These are phyloP conservation scores for Tupaia chinensis DNA, from an alignment of 2,113 vertebrate species.

Conservation along the genomic window DNA sequence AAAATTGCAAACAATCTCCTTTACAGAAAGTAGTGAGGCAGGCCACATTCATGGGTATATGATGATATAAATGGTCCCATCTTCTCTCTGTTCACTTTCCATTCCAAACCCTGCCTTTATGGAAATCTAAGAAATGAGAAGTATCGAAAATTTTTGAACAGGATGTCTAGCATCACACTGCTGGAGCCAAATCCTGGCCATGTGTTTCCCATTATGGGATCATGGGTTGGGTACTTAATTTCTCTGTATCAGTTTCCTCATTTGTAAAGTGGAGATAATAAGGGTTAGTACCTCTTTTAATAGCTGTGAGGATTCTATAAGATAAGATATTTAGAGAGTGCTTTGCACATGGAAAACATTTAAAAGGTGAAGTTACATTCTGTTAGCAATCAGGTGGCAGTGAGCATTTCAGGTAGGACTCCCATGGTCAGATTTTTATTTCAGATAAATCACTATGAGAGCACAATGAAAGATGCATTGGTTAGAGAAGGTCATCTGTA, in stretches of 20 bases:
- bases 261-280: conserved; percentile 42
- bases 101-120: neutral
- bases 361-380: neutral
- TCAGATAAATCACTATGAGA: neutral
- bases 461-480: neutral
- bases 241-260: neutral
- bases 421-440: neutral
- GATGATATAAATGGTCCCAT: neutral
- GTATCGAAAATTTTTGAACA: neutral
- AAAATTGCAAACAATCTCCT: conserved; percentile 31
- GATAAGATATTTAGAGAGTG: neutral
- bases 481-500: neutral
- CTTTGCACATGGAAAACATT: neutral
- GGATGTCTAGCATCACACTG: neutral
- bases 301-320: conserved; percentile 5
- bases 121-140: neutral
- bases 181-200: neutral
- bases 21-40: neutral
- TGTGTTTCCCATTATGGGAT: neutral
- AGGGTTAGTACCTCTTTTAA: neutral
- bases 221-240: neutral
- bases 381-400: neutral
- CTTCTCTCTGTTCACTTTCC: neutral
- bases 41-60: neutral
- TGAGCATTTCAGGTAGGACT: neutral